phyloP scores from a whole-genome alignment of 2,113 vertebrate species.

The Phrynocephalus versicolor region DNA sequence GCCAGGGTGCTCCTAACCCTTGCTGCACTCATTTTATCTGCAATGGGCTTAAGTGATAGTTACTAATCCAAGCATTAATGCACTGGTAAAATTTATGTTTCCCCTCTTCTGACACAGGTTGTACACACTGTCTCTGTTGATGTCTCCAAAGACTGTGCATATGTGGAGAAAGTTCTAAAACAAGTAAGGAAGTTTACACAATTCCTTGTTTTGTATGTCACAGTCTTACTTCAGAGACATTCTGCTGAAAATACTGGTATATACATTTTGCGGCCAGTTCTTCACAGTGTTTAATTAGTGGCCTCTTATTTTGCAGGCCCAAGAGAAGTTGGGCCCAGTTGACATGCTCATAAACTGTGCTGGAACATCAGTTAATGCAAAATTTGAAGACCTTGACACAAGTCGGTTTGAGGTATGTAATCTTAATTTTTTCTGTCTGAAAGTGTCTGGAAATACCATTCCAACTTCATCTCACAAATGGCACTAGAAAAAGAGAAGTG shows the following conservation, averaged over 20 bases:
- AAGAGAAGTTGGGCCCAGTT: constrained; percentile 96
- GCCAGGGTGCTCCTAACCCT: neutral
- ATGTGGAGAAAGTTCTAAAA: constrained; percentile 95
- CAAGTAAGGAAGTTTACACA: constrained; percentile 80
- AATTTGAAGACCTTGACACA: constrained; percentile 93
- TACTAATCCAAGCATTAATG: neutral
- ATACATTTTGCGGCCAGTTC: neutral
- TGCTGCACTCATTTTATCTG: neutral
- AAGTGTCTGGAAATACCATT: neutral
- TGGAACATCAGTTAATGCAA: constrained; percentile 84
- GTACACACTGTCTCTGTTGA: constrained; percentile 97
- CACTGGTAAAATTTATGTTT: constrained; percentile 4
- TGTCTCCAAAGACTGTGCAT: constrained; percentile 90
- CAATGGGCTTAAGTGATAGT: neutral
- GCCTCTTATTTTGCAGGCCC: constrained; percentile 79
- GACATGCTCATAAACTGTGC: constrained; percentile 98
- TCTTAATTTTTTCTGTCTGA: neutral
- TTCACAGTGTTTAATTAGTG: neutral
- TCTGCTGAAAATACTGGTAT: neutral
- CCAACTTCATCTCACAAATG: neutral
- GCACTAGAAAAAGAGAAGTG: neutral
- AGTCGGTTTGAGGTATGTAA: constrained; percentile 87
- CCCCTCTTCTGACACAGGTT: constrained; percentile 76
- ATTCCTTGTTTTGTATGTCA: neutral
- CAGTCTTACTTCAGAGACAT: neutral